Conservation (phyloP, 2,888 invertebrate genomes). For the Molorchus minor region DNA sequence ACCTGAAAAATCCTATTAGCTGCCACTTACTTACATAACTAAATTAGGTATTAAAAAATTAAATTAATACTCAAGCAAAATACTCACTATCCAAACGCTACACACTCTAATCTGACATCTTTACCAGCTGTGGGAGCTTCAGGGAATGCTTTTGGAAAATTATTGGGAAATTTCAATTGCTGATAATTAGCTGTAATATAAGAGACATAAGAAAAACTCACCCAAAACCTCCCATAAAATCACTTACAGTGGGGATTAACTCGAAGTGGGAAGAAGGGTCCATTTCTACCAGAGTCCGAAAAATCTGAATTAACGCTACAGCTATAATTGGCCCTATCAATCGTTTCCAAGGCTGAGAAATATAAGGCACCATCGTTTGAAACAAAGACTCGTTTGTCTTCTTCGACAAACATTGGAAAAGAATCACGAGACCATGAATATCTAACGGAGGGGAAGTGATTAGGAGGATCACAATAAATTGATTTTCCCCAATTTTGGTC, state of each 20-base stretch:
- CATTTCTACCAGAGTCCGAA: constrained; percentile 87
- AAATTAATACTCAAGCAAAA: constrained; percentile 18
- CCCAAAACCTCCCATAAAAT: constrained; percentile 8
- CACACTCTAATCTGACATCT: constrained; percentile 91
- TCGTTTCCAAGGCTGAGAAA: constrained; percentile 91
- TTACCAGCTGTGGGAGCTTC: constrained; percentile 91
- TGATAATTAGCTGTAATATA: constrained; percentile 78
- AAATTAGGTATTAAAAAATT: too few relatives aligned
- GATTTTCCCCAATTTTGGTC: constrained; percentile 95
- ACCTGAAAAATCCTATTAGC: too few relatives aligned
- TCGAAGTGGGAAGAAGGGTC: constrained; percentile 84
- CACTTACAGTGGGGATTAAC: constrained; percentile 82
- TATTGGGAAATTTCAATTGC: constrained; percentile 90
- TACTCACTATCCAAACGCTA: constrained; percentile 92
- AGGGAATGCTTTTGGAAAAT: constrained; percentile 95
- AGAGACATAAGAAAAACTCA: constrained; percentile 8
- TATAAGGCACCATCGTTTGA: constrained; percentile 94
- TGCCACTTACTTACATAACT: too few relatives aligned
- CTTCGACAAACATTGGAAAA: constrained; percentile 92
- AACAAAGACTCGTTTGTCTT: constrained; percentile 91
- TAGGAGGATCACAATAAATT: constrained; percentile 91
- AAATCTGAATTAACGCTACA: constrained; percentile 90
- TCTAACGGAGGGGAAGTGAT: constrained; percentile 87
- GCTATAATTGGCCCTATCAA: constrained; percentile 89
- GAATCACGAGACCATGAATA: constrained; percentile 92